Base-by-base conservation (phyloP, 1,140 invertebrate genomes). In the Cydia fagiglandana region DNA sequence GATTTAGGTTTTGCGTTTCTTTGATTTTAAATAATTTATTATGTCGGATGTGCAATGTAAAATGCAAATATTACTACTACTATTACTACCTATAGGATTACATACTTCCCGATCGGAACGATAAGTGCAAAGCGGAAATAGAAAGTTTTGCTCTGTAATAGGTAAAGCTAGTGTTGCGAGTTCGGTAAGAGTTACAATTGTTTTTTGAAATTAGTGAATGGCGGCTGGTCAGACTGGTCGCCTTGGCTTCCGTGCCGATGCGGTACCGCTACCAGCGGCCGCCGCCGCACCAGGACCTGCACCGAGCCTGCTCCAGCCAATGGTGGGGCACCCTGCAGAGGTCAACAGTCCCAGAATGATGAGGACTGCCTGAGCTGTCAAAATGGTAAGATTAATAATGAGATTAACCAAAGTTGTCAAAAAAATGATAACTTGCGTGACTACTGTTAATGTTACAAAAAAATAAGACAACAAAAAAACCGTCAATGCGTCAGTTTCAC, bases 151-250 rank as follows among this genome's bases (percentile, higher is more conserved):
- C 38, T 41, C 38, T 41, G 38, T 41, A 41, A 10, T 10, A 10
- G 10, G 45, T 47, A 13, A 13, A 47, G 12, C 45, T 47, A 47
- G 45, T 47, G 38, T 41, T 50, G 7, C 9, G 13, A 17, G 15
- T 53, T n/a, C n/a, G 50, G n/a, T 53, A n/a, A 5, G n/a, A 50
- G 4, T 7, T 70, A 20, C 15, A 6, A 76, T 6, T 68, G 4
- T 73, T 73, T 73, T 70, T 30, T 74, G 45, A 30, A 30, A 75
- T 70, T 93, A 99, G 98, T 97, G 77, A 98, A 98, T 93, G 98
- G 98, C 77, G 97, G 95, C 76, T 98, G 97, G 97, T 97, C 97
- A 47, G 90, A 95, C 20, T 99, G 98, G 98, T 97, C 97, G 2
- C 93, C 95, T 3, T 99, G 97, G 98, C 95, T 95, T 4, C 96